These are phyloP conservation scores for Xestia ashworthii DNA, from an alignment of 2,888 invertebrate genomes.

Conservation along the genomic window DNA sequence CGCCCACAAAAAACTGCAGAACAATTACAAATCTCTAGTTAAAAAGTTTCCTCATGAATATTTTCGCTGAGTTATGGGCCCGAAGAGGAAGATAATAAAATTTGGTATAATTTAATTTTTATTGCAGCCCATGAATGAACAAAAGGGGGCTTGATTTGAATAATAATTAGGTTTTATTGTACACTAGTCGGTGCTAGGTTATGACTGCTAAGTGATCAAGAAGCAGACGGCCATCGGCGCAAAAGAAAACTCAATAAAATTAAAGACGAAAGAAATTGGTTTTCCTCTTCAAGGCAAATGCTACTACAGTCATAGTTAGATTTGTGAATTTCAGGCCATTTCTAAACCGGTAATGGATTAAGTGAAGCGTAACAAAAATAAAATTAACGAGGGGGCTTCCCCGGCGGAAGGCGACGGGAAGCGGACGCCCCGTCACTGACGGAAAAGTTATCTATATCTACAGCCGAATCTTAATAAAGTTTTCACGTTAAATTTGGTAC, in stretches of 20 bases:
- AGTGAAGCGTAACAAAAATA: slow-evolving; percentile 85
- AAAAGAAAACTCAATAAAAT: slow-evolving; percentile 20
- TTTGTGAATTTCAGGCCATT: slow-evolving; percentile 62
- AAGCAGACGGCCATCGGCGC: slow-evolving; percentile 14
- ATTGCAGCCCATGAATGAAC: slow-evolving; percentile 81
- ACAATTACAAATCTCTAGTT: slow-evolving; percentile 79
- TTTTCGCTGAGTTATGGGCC: slow-evolving; percentile 83
- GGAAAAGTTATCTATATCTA: slow-evolving; percentile 84
- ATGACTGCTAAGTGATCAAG: slow-evolving; percentile 54
- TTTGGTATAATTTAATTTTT: slow-evolving; percentile 85
- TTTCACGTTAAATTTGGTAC: slow-evolving; percentile 75
- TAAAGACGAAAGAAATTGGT: slow-evolving; percentile 29
- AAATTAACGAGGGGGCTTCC: slow-evolving; percentile 86
- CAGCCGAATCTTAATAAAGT: slow-evolving; percentile 82
- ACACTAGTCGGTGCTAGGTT: slow-evolving; percentile 64
- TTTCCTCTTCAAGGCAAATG: slow-evolving; percentile 16
- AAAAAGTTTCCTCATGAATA: slow-evolving; percentile 85
- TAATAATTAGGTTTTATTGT: slow-evolving; percentile 78
- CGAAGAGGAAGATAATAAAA: slow-evolving; percentile 85
- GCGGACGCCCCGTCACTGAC: slow-evolving; percentile 80
- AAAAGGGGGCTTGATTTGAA: slow-evolving; percentile 82
- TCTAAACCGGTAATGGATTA: slow-evolving; percentile 81
- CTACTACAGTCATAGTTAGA: slow-evolving; percentile 42
- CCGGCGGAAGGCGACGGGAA: slow-evolving; percentile 84
- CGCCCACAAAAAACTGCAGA: slow-evolving; percentile 68